These are phyloP conservation scores for Drosophila emarginata DNA, from an alignment of 2,888 invertebrate genomes.

Conservation along the genomic window DNA sequence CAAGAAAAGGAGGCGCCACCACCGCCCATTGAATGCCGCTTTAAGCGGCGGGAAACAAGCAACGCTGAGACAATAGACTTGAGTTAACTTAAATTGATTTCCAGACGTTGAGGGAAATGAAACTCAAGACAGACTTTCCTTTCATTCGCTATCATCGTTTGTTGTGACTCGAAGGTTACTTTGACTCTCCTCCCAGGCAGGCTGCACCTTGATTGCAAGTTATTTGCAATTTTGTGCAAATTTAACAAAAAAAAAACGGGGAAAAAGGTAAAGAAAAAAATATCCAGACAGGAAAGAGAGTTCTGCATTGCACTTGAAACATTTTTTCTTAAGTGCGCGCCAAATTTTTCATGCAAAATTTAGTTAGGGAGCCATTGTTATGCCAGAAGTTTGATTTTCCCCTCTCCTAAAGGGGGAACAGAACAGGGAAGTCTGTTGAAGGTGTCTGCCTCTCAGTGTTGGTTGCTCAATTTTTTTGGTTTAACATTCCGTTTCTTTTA, in stretches of 20 bases:
- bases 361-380: constrained; percentile 24
- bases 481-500: constrained; percentile 14
- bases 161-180: constrained; percentile 45
- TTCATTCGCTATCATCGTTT: constrained; percentile 28
- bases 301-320: constrained; percentile 63
- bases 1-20: not conserved
- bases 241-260: constrained; percentile 37
- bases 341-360: constrained; percentile 67
- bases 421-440: constrained; percentile 21
- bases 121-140: constrained; percentile 30
- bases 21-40: constrained; percentile 20
- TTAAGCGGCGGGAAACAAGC: constrained; percentile 50
- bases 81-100: constrained; percentile 79
- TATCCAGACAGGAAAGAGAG: constrained; percentile 21
- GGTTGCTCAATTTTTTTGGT: constrained; percentile 57
- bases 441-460: constrained; percentile 14
- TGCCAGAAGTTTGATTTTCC: not conserved
- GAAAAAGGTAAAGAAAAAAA: constrained; percentile 19
- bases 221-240: constrained; percentile 77
- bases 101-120: constrained; percentile 63
- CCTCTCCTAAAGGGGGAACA: not conserved
- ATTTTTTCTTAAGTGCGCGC: constrained; percentile 47
- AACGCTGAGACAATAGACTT: constrained; percentile 74
- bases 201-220: constrained; percentile 79
- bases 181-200: constrained; percentile 16